Conservation (phyloP, 2,888 invertebrate species). For the Cephus nigrinus region DNA sequence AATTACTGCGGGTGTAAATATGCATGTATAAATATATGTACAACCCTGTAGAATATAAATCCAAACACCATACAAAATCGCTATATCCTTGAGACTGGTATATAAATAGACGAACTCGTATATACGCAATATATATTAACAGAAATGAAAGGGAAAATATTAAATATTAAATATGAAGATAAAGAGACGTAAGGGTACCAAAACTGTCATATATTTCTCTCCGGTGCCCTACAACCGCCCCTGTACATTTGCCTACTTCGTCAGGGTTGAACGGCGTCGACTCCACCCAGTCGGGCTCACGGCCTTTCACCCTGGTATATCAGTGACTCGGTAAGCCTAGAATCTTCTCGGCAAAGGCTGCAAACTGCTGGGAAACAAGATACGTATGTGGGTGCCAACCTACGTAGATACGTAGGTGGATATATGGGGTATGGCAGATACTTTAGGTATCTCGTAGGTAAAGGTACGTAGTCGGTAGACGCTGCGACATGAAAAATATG, state of each 20-base stretch:
- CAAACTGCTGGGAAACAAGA: slow-evolving; percentile 4
- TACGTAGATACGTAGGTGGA: not conserved
- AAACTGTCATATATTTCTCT: not conserved
- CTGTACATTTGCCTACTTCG: not conserved
- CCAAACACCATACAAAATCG: not conserved
- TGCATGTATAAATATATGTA: not conserved
- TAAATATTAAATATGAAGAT: not conserved
- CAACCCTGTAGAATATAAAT: not conserved
- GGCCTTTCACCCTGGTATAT: not conserved
- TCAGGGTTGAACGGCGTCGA: not conserved
- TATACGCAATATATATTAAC: not conserved
- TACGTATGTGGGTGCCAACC: not conserved
- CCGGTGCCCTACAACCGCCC: not conserved
- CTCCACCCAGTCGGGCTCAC: not conserved
- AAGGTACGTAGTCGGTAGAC: slow-evolving; percentile 20
- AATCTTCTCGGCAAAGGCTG: slow-evolving; percentile 3
- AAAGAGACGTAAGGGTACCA: not conserved
- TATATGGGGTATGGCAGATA: no score
- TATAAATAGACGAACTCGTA: not conserved
- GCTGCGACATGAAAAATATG: slow-evolving; percentile 23
- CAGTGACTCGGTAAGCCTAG: slow-evolving; percentile 6
- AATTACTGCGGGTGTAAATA: not conserved
- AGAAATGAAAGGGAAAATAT: not conserved
- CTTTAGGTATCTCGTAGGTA: not conserved
- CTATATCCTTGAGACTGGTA: not conserved